phyloP scores from a whole-genome alignment of 1,140 invertebrate genomes.

The Plectrocnemia conspersa region DNA sequence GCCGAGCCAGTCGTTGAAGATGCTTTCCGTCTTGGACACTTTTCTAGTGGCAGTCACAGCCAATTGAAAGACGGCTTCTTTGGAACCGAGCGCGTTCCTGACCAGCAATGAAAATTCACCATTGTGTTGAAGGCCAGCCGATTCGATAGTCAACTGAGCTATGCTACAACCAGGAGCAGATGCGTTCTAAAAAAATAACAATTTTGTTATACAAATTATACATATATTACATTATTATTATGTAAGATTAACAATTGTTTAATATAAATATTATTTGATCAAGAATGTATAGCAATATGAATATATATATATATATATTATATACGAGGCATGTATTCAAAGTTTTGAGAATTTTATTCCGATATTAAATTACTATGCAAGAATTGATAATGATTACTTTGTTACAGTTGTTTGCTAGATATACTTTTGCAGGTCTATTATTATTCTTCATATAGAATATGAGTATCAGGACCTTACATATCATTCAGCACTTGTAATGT shows the following conservation, averaged over 20 bases:
- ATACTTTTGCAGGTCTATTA: too few relatives aligned
- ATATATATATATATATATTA: too few relatives aligned
- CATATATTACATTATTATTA: neutral
- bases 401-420: too few relatives aligned
- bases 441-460: too few relatives aligned
- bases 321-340: neutral
- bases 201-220: neutral
- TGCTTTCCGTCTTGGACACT: conserved; percentile 22
- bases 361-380: neutral
- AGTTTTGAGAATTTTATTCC: neutral
- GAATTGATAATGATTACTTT: too few relatives aligned
- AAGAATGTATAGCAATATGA: neutral
- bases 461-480: too few relatives aligned
- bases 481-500: too few relatives aligned
- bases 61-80: conserved; percentile 31
- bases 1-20: conserved; percentile 30
- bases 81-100: conserved; percentile 27
- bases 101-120: conserved; percentile 32
- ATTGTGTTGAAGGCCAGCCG: conserved; percentile 27
- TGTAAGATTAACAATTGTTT: neutral
- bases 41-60: conserved; percentile 27
- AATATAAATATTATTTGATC: neutral
- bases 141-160: conserved; percentile 24
- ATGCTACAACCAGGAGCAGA: conserved; percentile 23
- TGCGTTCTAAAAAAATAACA: conserved; percentile 24